Evolutionary conservation across 2,797 vertebrate species (phyloP).

Genomic region (Phalloptychus januarius): DNA sequence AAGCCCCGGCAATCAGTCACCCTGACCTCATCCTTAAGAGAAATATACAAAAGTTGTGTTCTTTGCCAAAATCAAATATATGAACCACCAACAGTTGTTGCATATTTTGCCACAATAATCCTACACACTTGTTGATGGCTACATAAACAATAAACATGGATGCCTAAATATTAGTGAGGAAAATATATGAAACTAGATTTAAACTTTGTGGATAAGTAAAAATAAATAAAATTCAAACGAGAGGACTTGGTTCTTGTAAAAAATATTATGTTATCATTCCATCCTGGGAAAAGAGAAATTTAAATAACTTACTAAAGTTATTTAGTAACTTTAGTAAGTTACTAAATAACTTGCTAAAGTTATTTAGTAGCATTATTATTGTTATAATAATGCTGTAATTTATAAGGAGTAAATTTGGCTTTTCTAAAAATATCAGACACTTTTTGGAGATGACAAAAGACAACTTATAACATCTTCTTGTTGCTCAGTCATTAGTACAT

Average conservation of each 20-base stretch:
- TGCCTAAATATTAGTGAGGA: not conserved
- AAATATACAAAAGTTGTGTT: not conserved
- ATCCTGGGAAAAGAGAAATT: not conserved
- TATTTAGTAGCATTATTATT: too few species aligned
- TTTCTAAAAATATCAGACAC: not conserved
- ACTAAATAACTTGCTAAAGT: too few species aligned
- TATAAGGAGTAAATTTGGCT: not conserved
- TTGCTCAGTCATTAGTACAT: not conserved
- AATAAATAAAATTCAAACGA: not conserved
- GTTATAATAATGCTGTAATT: not conserved
- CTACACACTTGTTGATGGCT: not conserved
- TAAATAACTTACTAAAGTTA: not conserved
- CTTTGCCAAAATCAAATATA: not conserved
- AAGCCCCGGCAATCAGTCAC: not conserved
- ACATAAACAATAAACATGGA: not conserved
- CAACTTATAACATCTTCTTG: not conserved
- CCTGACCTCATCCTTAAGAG: not conserved
- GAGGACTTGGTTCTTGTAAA: not conserved
- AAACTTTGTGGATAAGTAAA: not conserved
- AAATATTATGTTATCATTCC: not conserved
- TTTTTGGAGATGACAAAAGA: not conserved
- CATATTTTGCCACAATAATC: not conserved
- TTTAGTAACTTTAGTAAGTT: too few species aligned
- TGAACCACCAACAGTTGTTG: not conserved
- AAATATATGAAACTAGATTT: not conserved